Evolutionary conservation across 1,140 invertebrate species (phyloP), one percentile per base, ranked within the genome.

Genomic region (Drosophila bocki): DNA sequence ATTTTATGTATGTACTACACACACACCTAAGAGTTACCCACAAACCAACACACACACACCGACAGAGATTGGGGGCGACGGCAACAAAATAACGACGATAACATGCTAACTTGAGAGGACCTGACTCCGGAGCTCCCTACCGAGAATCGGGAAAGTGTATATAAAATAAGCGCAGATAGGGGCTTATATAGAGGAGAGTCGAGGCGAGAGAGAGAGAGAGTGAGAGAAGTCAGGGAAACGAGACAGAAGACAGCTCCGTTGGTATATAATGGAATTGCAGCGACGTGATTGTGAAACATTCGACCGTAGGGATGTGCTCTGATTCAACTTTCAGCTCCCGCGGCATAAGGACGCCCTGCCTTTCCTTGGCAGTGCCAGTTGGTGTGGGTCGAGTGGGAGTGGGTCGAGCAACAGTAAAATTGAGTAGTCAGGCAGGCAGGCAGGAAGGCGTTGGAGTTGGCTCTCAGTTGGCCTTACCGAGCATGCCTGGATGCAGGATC

Each of bases 211-310:
- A 54, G 51, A 41, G 62, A 68, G 26, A 37, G 29, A 7, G 6
- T 11, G 47, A 47, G 58, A 32, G 51, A 44, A 47, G 37, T 35
- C 63, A 62, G 58, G 41, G 44, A 65, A 56, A 41, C 41, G 41
- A 57, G 48, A 50, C 47, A 35, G 63, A 65, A 60, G 62, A 60
- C 48, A 59, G 65, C 63, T 78, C 59, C 65, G 75, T 78, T 72
- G 85, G 85, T 91, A 86, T 91, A 92, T 92, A 92, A 92, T 92
- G 82, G 86, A 91, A 92, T 92, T 92, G 91, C 91, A 91, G 91
- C 80, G 91, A 92, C 91, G 91, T 92, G 91, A 92, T 92, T 92
- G 90, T 91, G 86, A 92, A 92, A 92, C 91, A 92, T 92, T 92
- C 91, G 91, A 92, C 91, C 91, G 86, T 92, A 87, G 91, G 91